Conservation (phyloP, 2,888 invertebrate genomes). For the Pseudococcus viburni region DNA sequence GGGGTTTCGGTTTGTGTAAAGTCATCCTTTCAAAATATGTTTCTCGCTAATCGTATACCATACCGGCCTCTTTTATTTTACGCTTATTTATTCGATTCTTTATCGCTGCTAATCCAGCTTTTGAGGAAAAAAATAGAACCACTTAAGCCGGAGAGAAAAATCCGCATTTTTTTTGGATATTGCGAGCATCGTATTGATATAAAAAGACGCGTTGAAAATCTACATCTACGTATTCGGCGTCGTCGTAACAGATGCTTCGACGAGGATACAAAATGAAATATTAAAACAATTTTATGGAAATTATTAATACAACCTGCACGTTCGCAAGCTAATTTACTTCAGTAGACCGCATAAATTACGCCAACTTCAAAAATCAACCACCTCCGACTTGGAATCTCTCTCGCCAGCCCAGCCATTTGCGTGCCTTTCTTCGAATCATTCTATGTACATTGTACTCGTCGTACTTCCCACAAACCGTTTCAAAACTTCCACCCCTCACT, state of each 20-base stretch:
- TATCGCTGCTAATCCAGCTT: neutral
- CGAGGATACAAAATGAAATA: slow-evolving; percentile 35
- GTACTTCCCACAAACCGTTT: neutral
- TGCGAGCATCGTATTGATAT: neutral
- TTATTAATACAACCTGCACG: slow-evolving; percentile 55
- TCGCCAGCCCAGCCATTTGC: neutral
- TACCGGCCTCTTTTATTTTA: neutral
- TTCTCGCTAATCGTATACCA: neutral
- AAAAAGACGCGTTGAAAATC: neutral
- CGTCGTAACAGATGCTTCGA: slow-evolving; percentile 38
- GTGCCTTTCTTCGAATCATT: neutral
- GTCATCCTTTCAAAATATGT: slow-evolving; percentile 33
- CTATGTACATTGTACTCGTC: neutral
- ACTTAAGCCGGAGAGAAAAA: neutral
- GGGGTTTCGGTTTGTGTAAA: slow-evolving; percentile 1
- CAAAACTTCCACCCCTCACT: neutral
- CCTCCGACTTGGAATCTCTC: neutral
- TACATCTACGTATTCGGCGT: neutral
- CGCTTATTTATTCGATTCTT: neutral
- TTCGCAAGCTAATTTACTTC: slow-evolving; percentile 22
- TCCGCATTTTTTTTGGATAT: too few relatives aligned
- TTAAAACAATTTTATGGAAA: slow-evolving; percentile 52
- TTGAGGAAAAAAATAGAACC: too few relatives aligned
- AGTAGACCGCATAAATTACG: slow-evolving; percentile 40
- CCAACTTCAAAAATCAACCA: slow-evolving; percentile 23